Base-by-base conservation (phyloP, 2,888 invertebrate genomes). In the Lottia scabra region DNA sequence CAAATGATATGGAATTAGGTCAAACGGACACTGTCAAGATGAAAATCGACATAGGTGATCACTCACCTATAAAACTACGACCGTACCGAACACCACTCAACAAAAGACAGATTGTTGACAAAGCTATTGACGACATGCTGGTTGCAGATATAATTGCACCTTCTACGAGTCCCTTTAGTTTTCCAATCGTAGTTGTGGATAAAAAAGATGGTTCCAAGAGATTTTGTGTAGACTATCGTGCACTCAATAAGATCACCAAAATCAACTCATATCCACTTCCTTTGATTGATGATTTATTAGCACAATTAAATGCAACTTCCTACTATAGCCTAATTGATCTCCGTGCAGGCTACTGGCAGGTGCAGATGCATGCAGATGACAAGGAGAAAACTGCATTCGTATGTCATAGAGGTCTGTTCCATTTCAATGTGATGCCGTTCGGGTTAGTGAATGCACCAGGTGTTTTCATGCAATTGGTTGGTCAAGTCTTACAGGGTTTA, bases 361-460 rank as follows among this genome's bases (percentile, higher is more conserved):
- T 80, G 8, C 30, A 46, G 3, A 70, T 78, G 68, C 69, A 73
- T 12, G 68, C 73, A 16, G 43, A 64, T 19, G 76, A 78, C 63
- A 73, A 68, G 63, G 69, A 74, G 63, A 78, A 79, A 43, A 73
- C 73, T 6, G 74, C 72, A 10, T 76, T 77, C 38, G 67, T 13
- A 16, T 72, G 75, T 65, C 71, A 75, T 23, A 26, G 68, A 15
- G 74, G 78, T 27, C 46, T 77, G 1, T 78, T 76, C 43, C 46
- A 72, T 43, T 68, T 72, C 16, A 26, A 38, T 13, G 68, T 72
- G 2, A 72, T 72, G 48, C 76, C 77, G 6, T 76, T 76, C 67
- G 74, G 73, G 0, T 64, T 75, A 26, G 30, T 56, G 0, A 79
- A 73, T 70, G 73, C 73, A 2, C 74, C 77, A 3, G 43, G 63